These are phyloP conservation scores for Lucinisca nassula DNA, from an alignment of 2,888 invertebrate genomes.

Conservation along the genomic window DNA sequence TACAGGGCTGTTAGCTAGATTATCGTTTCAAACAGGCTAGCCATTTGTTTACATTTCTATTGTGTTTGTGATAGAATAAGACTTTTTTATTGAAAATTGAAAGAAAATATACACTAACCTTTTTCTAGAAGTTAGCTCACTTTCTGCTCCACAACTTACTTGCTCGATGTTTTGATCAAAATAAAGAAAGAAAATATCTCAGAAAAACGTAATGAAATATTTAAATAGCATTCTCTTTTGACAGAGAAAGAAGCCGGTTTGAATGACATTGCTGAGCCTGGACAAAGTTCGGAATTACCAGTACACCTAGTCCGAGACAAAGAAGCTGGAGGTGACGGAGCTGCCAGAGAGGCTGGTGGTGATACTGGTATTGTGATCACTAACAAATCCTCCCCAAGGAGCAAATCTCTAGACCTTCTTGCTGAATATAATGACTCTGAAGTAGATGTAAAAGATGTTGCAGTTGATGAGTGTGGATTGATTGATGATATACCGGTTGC, in stretches of 20 bases:
- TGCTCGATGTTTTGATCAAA: too few species aligned
- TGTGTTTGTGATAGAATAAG: too few species aligned
- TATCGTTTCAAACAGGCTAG: too few species aligned
- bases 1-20: too few species aligned
- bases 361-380: neutral
- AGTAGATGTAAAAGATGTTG: neutral
- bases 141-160: too few species aligned
- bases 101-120: too few species aligned
- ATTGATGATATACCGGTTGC: neutral
- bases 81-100: too few species aligned
- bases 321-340: slow-evolving; percentile 18
- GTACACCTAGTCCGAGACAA: neutral
- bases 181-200: too few species aligned
- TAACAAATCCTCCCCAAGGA: neutral
- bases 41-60: too few species aligned
- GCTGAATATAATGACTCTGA: neutral
- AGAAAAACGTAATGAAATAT: too few species aligned
- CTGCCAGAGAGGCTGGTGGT: slow-evolving; percentile 30
- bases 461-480: neutral
- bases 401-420: neutral
- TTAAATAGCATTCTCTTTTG: neutral
- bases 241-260: neutral
- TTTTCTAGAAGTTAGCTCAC: too few species aligned
- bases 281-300: too few species aligned
- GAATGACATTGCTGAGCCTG: neutral